Base-by-base conservation (phyloP, 2,888 invertebrate species). In the Allacma fusca region DNA sequence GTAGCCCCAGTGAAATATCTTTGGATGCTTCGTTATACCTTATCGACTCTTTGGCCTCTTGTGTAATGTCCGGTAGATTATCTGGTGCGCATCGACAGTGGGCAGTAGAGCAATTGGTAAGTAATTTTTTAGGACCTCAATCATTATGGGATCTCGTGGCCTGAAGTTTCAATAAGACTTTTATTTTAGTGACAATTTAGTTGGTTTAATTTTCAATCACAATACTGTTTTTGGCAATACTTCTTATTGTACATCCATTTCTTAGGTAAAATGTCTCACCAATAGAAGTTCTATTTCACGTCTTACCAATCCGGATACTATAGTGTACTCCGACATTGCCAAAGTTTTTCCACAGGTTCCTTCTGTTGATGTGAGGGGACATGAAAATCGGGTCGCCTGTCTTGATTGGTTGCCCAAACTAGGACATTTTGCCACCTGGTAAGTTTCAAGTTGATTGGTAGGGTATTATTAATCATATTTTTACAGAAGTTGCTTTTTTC, bases 61-160 rank as follows among this genome's bases (percentile, higher is more conserved):
- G 90, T 85, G 87, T 90, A 16, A 86, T 91, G 79, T 90, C 91
- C 0, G 87, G 87, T 24, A 87, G 88, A 70, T 86, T 90, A n/a
- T 86, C 88, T 62, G 86, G 88, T 19, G 86, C 86, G 29, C 88
- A 89, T 82, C 87, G 90, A 43, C 89, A 90, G 84, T 91, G 91
- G 91, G 90, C 91, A 0, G 88, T 89, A 0, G 89, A 90, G 80
- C 90, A 91, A 85, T 86, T 91, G 80, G 90, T 90, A 84, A 87
- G 87, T 78, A 21, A 40, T 69, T 12, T 26, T 69, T 43, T 5
- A 13, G 16, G 2, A 50, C 16, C 2, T 50, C 2, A 50, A 9
- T 50, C 50, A 50, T 4, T n/a, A n/a, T n/a, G n/a, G n/a, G n/a
- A n/a, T n/a, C n/a, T n/a, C n/a, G n/a, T n/a, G n/a, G n/a, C n/a